A percentile compares a stretch with the other conserved stretches of the same genome.
phyloP scores from a whole-genome alignment of 30 jellyfish, hydroid and myxozoan species.

The Aurelia sp. region DNA sequence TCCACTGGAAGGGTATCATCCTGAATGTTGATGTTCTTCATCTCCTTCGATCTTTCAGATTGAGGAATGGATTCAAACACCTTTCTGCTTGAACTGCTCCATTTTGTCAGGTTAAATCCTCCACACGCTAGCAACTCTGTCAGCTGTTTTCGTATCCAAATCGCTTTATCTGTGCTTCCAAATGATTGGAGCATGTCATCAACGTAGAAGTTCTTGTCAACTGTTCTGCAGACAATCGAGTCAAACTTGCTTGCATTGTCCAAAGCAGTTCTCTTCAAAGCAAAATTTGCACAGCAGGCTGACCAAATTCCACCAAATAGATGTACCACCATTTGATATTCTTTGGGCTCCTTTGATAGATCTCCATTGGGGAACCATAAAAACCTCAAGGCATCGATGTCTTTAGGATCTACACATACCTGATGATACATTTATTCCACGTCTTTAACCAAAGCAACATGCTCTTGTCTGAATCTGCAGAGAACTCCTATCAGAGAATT shows the following conservation, averaged over 20 bases:
- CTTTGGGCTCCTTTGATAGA: slow-evolving; percentile 41
- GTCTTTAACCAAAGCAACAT: slow-evolving; percentile 61
- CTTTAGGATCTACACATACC: slow-evolving; percentile 47
- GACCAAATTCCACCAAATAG: slow-evolving; percentile 70
- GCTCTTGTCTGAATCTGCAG: slow-evolving; percentile 74
- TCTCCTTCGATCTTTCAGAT: slow-evolving; percentile 35
- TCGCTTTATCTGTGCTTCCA: slow-evolving; percentile 15
- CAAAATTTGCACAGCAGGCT: slow-evolving; percentile 62
- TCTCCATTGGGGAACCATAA: slow-evolving; percentile 76
- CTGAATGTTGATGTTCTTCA: slow-evolving; percentile 23
- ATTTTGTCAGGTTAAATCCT: slow-evolving; percentile 41
- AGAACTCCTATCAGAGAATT: neutral
- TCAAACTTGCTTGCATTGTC: slow-evolving; percentile 11
- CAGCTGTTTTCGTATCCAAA: slow-evolving; percentile 15
- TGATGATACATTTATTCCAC: slow-evolving; percentile 78
- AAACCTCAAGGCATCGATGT: slow-evolving; percentile 49
- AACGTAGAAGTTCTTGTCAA: slow-evolving; percentile 44
- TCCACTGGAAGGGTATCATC: slow-evolving; percentile 21
- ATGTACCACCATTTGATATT: slow-evolving; percentile 54
- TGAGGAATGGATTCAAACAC: slow-evolving; percentile 35
- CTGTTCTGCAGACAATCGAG: slow-evolving; percentile 2
- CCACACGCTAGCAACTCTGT: slow-evolving; percentile 47
- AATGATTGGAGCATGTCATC: slow-evolving; percentile 47
- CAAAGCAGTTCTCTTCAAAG: slow-evolving; percentile 65
- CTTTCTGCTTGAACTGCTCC: slow-evolving; percentile 16